A percentile compares a stretch with the other conserved stretches of the same genome.
Conservation (phyloP, 1,140 invertebrate species). For the Schmidtea mediterranea region DNA sequence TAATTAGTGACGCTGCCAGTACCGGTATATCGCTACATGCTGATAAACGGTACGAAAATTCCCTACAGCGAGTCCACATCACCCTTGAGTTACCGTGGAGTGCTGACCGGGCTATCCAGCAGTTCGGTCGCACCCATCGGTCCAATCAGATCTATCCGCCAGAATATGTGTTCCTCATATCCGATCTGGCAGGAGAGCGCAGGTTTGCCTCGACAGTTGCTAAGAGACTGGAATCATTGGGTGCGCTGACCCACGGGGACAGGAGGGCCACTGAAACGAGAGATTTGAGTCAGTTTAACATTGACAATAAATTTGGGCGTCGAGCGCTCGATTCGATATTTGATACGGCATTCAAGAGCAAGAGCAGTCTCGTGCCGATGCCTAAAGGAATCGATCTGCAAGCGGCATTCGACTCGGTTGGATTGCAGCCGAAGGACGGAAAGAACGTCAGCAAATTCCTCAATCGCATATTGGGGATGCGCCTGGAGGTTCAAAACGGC, state of each 20-base stretch:
- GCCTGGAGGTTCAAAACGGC: slow-evolving; percentile 75
- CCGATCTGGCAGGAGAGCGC: slow-evolving; percentile 80
- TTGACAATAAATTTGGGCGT: slow-evolving; percentile 83
- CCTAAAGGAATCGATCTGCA: background rate
- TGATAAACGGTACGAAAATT: slow-evolving; percentile 67
- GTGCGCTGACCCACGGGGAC: slow-evolving; percentile 83
- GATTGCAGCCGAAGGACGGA: no score
- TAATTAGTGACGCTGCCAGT: slow-evolving; percentile 42
- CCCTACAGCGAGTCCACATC: slow-evolving; percentile 72
- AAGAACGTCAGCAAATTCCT: slow-evolving; percentile 36
- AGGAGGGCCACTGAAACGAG: slow-evolving; percentile 76
- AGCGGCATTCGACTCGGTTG: no score
- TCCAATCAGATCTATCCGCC: slow-evolving; percentile 79
- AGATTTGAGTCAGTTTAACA: slow-evolving; percentile 87
- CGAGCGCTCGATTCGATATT: slow-evolving; percentile 72
- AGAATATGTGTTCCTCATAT: slow-evolving; percentile 93
- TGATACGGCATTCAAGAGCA: slow-evolving; percentile 38
- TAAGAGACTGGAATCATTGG: slow-evolving; percentile 56
- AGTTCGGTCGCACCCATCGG: slow-evolving; percentile 32
- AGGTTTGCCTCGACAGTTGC: slow-evolving; percentile 44
- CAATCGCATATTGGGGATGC: slow-evolving; percentile 83
- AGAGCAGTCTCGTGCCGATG: background rate
- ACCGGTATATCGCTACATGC: slow-evolving; percentile 61
- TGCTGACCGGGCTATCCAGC: slow-evolving; percentile 64
- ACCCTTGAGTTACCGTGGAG: slow-evolving; percentile 95